Evolutionary conservation across 2,113 vertebrate species (phyloP), one percentile per base, ranked within the genome.

Genomic region (Lophius piscatorius): DNA sequence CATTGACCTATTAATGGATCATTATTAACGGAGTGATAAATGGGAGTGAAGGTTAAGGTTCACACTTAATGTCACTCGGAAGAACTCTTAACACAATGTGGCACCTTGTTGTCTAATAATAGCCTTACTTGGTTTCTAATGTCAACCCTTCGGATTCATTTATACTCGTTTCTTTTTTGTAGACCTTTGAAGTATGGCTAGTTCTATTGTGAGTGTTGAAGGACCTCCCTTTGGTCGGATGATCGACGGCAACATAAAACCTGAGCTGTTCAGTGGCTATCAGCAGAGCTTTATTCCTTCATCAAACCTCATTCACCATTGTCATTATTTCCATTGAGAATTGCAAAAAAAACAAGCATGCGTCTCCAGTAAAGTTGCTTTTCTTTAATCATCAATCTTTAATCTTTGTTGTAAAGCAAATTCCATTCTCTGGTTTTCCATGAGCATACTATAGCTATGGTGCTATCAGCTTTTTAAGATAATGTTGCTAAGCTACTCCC

Each of bases 1-100:
- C n/a, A n/a, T n/a, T 3, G 26, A 1, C n/a, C 49, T 79, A 55
- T 80, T 73, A 38, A 29, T 72, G 52, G 49, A 22, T 33, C 18
- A 26, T 34, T 48, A 47, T 58, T 72, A 35, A 63, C 39, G 16
- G 44, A 41, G 39, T 31, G n/a, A 52, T 47, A 31, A 41, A 35
- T 28, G 23, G 28, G n/a, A 34, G 23, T 29, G 6, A n/a, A 33
- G 55, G 51, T 57, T 34, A 22, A 40, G 13, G 16, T 51, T 74
- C 20, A 49, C 45, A 14, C 17, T 61, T 22, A 41, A 57, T 55
- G 26, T 29, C 54, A 57, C 42, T 33, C 12, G 5, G 36, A 64
- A 56, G 48, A 66, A 56, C 47, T 22, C 28, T 62, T 57, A 34
- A 52, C 52, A 29, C 28, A 29, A 54, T 59, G 16, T 35, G 51